These are phyloP conservation scores for Drosophila obscura DNA, from an alignment of 1,140 invertebrate species.

Conservation along the genomic window DNA sequence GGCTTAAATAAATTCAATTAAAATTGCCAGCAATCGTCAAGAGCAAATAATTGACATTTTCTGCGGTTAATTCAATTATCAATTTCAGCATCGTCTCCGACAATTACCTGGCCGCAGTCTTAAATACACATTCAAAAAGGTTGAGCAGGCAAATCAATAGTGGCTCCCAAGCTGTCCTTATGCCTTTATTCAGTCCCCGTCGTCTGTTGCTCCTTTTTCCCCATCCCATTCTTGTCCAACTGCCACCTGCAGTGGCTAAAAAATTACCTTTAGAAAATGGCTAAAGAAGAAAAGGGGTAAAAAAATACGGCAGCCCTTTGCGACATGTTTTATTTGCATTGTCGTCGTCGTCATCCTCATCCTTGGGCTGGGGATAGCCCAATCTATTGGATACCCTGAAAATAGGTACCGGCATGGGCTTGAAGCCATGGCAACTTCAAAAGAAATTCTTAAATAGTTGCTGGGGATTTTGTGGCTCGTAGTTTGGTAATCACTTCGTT, in stretches of 20 bases:
- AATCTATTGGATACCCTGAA: constrained; percentile 23
- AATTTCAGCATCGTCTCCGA: constrained; percentile 35
- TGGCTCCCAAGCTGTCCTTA: constrained; percentile 7
- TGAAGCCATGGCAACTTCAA: background rate
- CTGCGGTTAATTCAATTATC: constrained; percentile 69
- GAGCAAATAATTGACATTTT: constrained; percentile 63
- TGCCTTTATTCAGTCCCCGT: background rate
- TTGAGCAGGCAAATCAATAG: constrained; percentile 10
- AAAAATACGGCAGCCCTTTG: constrained; percentile 20
- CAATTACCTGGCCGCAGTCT: constrained; percentile 30
- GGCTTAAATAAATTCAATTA: constrained; percentile 75
- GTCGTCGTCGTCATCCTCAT: constrained; percentile 46
- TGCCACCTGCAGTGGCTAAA: constrained; percentile 51
- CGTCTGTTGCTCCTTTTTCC: background rate
- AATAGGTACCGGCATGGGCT: background rate
- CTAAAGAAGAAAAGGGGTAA: constrained; percentile 22
- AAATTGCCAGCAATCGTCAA: constrained; percentile 39
- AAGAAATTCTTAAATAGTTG: background rate
- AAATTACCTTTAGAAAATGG: constrained; percentile 67
- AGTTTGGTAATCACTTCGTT: too few species aligned
- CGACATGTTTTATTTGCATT: constrained; percentile 73
- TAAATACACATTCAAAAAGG: constrained; percentile 31
- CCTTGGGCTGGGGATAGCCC: constrained; percentile 27
- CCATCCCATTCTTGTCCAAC: background rate
- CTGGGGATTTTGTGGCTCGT: background rate